Conservation (phyloP, 2,797 vertebrate species). For the Rhodeus uyekii region DNA sequence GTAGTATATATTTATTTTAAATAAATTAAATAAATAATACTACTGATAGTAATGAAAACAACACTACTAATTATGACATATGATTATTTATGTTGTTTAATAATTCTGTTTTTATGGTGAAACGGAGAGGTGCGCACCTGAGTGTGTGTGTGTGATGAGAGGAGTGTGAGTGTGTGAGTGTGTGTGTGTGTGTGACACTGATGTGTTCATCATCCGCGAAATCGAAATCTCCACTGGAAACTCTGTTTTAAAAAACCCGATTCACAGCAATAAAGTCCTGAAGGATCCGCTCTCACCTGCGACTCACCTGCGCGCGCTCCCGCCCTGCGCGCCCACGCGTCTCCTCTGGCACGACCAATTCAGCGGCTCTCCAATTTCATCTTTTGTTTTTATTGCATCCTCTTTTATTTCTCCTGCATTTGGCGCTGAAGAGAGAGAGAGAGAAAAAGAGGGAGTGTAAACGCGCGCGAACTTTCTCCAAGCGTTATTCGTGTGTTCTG, state of each 20-base stretch:
- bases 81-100: too few relatives aligned
- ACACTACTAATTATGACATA: too few relatives aligned
- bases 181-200: too few relatives aligned
- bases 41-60: too few relatives aligned
- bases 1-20: too few relatives aligned
- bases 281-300: not conserved
- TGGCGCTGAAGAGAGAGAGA: slow-evolving; percentile 65
- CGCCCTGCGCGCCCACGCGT: not conserved
- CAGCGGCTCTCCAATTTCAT: not conserved
- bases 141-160: too few relatives aligned
- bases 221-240: not conserved
- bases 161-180: too few relatives aligned
- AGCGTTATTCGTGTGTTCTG: slow-evolving; percentile 17
- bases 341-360: not conserved
- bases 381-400: not conserved
- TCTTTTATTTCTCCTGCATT: slow-evolving; percentile 6
- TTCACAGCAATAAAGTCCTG: not conserved
- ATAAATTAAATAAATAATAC: too few relatives aligned
- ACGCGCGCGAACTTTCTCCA: slow-evolving; percentile 24
- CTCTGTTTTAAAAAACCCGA: rapidly evolving
- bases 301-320: slow-evolving; percentile 34
- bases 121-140: too few relatives aligned
- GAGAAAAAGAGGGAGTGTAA: slow-evolving; percentile 7
- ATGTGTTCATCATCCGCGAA: too few relatives aligned
- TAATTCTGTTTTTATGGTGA: too few relatives aligned